These are phyloP conservation scores for Thymallus thymallus DNA, from an alignment of 2,113 vertebrate species.

Conservation along the genomic window DNA sequence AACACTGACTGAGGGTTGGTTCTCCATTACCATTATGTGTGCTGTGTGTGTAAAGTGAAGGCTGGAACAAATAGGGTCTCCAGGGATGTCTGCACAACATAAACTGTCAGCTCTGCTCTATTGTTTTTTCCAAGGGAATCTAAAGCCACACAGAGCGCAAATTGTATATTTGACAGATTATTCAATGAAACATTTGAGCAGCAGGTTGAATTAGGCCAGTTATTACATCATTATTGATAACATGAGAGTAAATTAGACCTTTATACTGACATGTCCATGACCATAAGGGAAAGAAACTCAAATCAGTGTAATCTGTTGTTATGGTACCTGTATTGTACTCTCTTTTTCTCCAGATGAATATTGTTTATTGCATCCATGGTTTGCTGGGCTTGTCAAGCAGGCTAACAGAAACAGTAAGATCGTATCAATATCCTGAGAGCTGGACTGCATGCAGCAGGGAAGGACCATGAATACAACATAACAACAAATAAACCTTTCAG, in stretches of 20 bases:
- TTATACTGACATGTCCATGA: neutral
- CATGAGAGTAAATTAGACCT: neutral
- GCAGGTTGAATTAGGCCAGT: neutral
- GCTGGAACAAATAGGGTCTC: neutral
- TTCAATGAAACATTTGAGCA: neutral
- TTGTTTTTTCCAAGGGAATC: neutral
- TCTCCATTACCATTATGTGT: neutral
- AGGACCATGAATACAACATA: neutral
- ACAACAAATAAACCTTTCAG: constrained; percentile 5
- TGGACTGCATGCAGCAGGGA: neutral
- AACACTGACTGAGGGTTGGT: constrained; percentile 2
- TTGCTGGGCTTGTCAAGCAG: constrained; percentile 13
- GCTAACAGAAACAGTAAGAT: constrained; percentile 33
- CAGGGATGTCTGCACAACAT: neutral
- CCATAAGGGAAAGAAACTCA: neutral
- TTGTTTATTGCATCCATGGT: constrained; percentile 18
- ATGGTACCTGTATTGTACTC: constrained; percentile 32
- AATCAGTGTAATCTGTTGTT: constrained; percentile 38
- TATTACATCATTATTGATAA: neutral
- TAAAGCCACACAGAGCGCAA: neutral
- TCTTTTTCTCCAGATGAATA: constrained; percentile 3
- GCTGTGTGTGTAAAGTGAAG: neutral
- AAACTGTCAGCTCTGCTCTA: neutral
- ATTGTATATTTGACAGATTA: neutral
- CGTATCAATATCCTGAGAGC: constrained; percentile 24